Percentiles rank a stretch among this genome's conserved stretches.
These are phyloP conservation scores for Nanorana parkeri DNA, from an alignment of 2,113 vertebrate species.

Conservation along the genomic window DNA sequence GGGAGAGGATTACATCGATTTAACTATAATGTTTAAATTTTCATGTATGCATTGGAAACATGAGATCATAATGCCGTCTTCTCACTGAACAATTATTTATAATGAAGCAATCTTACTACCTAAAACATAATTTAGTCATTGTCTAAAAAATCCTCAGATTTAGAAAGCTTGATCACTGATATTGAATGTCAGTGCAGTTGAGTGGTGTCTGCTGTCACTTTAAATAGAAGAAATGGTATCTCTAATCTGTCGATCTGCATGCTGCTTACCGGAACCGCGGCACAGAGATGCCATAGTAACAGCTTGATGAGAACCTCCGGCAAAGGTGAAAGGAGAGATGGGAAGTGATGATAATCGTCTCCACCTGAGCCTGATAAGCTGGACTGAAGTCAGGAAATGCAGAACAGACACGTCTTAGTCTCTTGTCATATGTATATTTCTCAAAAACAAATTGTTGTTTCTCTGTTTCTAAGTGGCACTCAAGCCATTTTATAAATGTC, in stretches of 20 bases:
- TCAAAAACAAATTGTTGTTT: too few species aligned
- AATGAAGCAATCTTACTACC: background rate
- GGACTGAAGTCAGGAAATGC: background rate
- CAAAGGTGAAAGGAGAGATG: slow-evolving; percentile 32
- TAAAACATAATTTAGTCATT: background rate
- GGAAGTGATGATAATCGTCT: background rate
- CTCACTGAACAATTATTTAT: background rate
- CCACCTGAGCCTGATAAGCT: background rate
- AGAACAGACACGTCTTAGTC: too few species aligned
- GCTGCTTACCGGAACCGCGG: slow-evolving; percentile 2
- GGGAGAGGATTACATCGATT: too few species aligned
- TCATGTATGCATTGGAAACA: too few species aligned
- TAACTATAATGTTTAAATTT: too few species aligned
- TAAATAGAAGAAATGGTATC: slow-evolving; percentile 4
- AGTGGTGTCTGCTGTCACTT: slow-evolving; percentile 7
- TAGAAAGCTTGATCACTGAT: background rate
- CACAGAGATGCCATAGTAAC: slow-evolving; percentile 34
- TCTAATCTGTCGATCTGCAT: slow-evolving; percentile 27
- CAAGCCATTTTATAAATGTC: too few species aligned
- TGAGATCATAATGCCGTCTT: background rate
- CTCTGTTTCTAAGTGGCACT: too few species aligned
- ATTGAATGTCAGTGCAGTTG: background rate
- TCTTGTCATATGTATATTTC: too few species aligned
- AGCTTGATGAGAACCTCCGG: slow-evolving; percentile 7
- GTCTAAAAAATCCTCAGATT: background rate